A percentile compares a stretch with the other conserved stretches of the same genome.
Conservation (phyloP, 2,888 invertebrate species). For the Mactromeris polynyma region DNA sequence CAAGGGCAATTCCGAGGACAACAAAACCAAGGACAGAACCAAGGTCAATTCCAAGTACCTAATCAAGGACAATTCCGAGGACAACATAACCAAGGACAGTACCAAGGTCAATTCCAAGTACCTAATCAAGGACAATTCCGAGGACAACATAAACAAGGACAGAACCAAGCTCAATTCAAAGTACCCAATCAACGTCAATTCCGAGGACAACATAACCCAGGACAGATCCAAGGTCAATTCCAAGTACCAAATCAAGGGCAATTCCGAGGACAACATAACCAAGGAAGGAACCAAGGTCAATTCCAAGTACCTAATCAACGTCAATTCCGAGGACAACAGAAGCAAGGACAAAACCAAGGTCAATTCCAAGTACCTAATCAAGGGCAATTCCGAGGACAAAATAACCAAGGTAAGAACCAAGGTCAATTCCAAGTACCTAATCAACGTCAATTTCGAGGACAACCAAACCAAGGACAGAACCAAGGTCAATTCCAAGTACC, state of each 20-base stretch:
- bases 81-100: constrained; percentile 13
- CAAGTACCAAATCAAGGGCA: neutral
- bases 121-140: constrained; percentile 6
- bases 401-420: neutral
- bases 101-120: constrained; percentile 15
- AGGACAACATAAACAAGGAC: constrained; percentile 18
- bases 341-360: constrained; percentile 16
- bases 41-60: constrained; percentile 15
- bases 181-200: constrained; percentile 20
- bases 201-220: neutral
- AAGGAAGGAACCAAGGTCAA: neutral
- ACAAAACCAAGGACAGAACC: constrained; percentile 1
- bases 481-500: neutral
- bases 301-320: neutral
- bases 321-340: neutral
- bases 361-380: neutral
- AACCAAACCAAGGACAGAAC: constrained; percentile 5
- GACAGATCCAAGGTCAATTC: constrained; percentile 8
- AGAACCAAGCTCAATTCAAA: constrained; percentile 11
- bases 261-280: neutral
- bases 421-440: constrained; percentile 13
- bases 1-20: constrained; percentile 19
- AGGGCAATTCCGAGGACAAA: neutral
- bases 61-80: neutral
- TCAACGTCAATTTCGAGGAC: constrained; percentile 7